Evolutionary conservation across 2,888 invertebrate species (phyloP).

Genomic region (Noctua janthe): DNA sequence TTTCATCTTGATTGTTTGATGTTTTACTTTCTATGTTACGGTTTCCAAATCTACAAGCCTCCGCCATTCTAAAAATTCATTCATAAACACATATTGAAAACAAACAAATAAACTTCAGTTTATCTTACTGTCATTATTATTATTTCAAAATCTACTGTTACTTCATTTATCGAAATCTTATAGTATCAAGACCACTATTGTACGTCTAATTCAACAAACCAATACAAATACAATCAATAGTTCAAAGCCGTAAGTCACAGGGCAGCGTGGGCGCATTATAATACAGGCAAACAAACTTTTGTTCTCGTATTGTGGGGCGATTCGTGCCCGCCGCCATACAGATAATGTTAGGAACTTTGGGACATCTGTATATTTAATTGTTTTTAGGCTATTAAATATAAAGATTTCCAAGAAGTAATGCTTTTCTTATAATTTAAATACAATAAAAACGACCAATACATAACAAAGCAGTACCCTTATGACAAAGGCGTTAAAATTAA

Average conservation of each 20-base stretch:
- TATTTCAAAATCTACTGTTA: slow-evolving; percentile 45
- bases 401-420: neutral
- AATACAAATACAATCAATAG: slow-evolving; percentile 61
- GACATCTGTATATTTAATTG: neutral
- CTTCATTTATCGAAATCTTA: slow-evolving; percentile 30
- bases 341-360: slow-evolving; percentile 22
- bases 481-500: neutral
- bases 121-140: slow-evolving; percentile 44
- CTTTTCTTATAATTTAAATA: neutral
- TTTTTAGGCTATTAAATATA: neutral
- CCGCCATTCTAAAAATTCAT: slow-evolving; percentile 83
- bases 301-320: slow-evolving; percentile 19
- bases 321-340: slow-evolving; percentile 17
- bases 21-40: slow-evolving; percentile 79
- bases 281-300: slow-evolving; percentile 46
- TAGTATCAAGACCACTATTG: slow-evolving; percentile 35
- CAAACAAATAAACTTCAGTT: slow-evolving; percentile 49
- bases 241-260: slow-evolving; percentile 51
- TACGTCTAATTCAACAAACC: slow-evolving; percentile 71
- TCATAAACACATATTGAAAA: slow-evolving; percentile 64
- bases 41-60: slow-evolving; percentile 84
- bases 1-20: slow-evolving; percentile 82
- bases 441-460: neutral
- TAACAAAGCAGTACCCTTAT: neutral
- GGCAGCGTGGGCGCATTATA: slow-evolving; percentile 69